Conservation (phyloP, 2,113 vertebrate species). For the Tachysurus vachellii region DNA sequence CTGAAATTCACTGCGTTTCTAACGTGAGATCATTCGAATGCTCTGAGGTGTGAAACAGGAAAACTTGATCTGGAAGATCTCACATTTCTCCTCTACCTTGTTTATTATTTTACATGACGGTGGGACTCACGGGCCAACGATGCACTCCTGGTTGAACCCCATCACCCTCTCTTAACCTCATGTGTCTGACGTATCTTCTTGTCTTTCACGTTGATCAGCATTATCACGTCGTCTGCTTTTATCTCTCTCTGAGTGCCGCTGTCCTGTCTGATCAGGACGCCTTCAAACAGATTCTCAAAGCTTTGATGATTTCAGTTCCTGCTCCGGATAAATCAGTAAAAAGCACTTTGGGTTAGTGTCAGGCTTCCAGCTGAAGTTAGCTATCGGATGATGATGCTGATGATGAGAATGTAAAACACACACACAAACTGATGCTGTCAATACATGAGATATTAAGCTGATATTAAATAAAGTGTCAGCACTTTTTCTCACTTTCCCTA, state of each 20-base stretch:
- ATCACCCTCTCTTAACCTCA: constrained; percentile 14
- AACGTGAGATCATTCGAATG: background rate
- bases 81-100: background rate
- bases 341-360: constrained; percentile 2
- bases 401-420: background rate
- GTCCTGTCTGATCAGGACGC: constrained; percentile 51
- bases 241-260: constrained; percentile 52
- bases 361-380: background rate
- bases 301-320: constrained; percentile 67
- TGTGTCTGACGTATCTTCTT: constrained; percentile 11
- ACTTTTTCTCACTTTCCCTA: background rate
- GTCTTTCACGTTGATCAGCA: constrained; percentile 20
- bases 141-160: background rate
- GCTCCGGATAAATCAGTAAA: constrained; percentile 60
- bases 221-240: constrained; percentile 54
- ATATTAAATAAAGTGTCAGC: background rate
- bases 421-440: background rate
- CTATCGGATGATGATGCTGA: background rate
- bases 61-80: background rate
- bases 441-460: background rate
- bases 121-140: constrained; percentile 3
- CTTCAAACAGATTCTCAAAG: constrained; percentile 61
- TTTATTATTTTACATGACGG: background rate
- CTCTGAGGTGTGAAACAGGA: background rate
- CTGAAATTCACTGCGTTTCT: no score